A percentile compares a stretch with the other conserved stretches of the same genome.
Evolutionary conservation across 2,888 invertebrate genomes (phyloP).

Genomic region (Cephus rjabovi): DNA sequence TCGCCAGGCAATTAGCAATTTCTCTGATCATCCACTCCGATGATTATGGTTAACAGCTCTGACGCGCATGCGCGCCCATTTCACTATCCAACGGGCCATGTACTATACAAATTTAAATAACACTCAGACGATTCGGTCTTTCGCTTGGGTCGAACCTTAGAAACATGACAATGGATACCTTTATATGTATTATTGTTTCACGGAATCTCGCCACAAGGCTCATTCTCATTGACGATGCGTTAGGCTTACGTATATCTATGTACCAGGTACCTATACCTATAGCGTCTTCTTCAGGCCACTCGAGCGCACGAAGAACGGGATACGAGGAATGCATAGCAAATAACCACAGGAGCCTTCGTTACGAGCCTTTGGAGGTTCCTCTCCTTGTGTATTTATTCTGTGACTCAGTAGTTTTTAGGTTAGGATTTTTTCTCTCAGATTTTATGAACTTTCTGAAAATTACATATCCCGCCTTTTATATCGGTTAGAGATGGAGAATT

Average conservation of each 20-base stretch:
- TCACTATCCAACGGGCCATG: background rate
- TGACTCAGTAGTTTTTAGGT: background rate
- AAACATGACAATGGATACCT: background rate
- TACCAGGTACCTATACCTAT: background rate
- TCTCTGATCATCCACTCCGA: background rate
- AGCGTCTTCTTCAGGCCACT: background rate
- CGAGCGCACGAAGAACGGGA: background rate
- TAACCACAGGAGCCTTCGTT: conserved; percentile 5
- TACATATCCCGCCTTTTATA: background rate
- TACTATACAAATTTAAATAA: no score
- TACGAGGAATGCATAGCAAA: conserved; percentile 30
- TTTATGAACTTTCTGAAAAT: background rate
- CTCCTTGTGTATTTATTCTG: background rate
- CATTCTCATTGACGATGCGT: background rate
- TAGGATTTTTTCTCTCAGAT: background rate
- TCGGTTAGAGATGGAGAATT: no score
- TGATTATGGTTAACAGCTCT: background rate
- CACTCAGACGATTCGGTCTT: background rate
- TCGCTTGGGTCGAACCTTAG: background rate
- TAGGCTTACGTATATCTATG: background rate
- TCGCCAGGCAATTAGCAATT: background rate
- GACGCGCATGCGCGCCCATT: background rate
- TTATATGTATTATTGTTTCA: background rate
- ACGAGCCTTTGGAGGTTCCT: background rate
- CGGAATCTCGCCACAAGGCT: background rate